Base-by-base conservation (phyloP, 2,888 invertebrate genomes). In the Carpatolechia fugitivella region DNA sequence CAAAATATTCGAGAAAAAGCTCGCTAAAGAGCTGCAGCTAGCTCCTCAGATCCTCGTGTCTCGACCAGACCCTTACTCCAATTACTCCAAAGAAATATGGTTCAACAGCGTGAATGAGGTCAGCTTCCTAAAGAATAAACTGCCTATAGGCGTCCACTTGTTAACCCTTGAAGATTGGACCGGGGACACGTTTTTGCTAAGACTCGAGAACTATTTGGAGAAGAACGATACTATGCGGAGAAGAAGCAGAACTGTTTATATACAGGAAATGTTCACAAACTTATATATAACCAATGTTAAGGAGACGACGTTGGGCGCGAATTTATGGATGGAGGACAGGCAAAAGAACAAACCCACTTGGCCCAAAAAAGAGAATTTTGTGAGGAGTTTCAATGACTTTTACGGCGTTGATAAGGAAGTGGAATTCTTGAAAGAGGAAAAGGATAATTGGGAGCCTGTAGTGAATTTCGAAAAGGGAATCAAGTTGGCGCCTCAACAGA, bases 171-270 rank as follows among this genome's bases (percentile, higher is more conserved):
- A 97, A 69, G 93, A 94, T 1, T 95, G 95, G 94, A 91, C 91
- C 44, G 90, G 88, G 0, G 81, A 84, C 0, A 88, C 90, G 1
- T 66, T 95, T 4, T 78, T 97, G n/a, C 63, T 97, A 2, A 91
- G 97, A 36, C 73, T 97, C 1, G 97, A 97, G 72, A 95, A 97
- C 72, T 91, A 95, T 64, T 91, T 95, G 51, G 95, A 96, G 71
- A 90, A 87, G 30, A 77, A 85, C 0, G 96, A 96, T 31, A 57
- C 63, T 55, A 68, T 72, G 0, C 82, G 89, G n/a, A 92, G 93
- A 0, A 80, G 91, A 2, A 73, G 90, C 0, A 93, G 91, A 6
- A 82, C 73, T 4, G 80, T 95, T 0, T 80, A 91, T 65, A 63
- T 94, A 0, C 78, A 92, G 85, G 79, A 92, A 52, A 61, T 95